A percentile compares a stretch with the other conserved stretches of the same genome.
These are phyloP conservation scores for Psylliodes chrysocephalus DNA, from an alignment of 2,888 invertebrate species.

Conservation along the genomic window DNA sequence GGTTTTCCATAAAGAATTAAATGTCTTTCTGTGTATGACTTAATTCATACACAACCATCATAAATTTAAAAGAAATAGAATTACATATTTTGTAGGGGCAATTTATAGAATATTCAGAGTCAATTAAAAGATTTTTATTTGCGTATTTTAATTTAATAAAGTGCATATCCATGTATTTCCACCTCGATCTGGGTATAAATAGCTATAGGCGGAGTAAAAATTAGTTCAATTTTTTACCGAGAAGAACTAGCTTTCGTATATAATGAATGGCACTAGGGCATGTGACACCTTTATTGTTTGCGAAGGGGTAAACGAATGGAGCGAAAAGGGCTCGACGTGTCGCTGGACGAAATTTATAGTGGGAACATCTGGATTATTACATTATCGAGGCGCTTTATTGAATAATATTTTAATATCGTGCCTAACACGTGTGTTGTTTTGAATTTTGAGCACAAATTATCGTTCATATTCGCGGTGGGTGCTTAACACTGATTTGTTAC, in stretches of 20 bases:
- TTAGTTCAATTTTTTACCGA: constrained; percentile 31
- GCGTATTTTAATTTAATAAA: constrained; percentile 12
- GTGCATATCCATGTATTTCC: constrained; percentile 14
- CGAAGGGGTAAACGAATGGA: constrained; percentile 51
- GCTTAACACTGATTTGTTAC: constrained; percentile 15
- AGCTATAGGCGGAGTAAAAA: constrained; percentile 7
- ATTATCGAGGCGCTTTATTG: constrained; percentile 44
- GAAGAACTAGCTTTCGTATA: constrained; percentile 46
- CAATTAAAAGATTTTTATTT: too few species aligned
- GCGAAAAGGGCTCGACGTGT: constrained; percentile 48
- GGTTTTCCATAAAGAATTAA: too few species aligned
- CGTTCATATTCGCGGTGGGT: neutral
- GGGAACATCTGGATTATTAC: constrained; percentile 52
- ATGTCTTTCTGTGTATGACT: too few species aligned
- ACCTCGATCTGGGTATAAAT: neutral
- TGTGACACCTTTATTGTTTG: constrained; percentile 53
- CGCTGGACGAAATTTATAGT: constrained; percentile 50
- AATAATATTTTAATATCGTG: constrained; percentile 39
- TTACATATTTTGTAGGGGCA: too few species aligned
- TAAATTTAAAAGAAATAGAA: too few species aligned
- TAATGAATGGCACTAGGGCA: constrained; percentile 54
- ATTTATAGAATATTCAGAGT: too few species aligned
- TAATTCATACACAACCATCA: too few species aligned
- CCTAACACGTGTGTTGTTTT: constrained; percentile 34
- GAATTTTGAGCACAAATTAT: constrained; percentile 11